Conservation (phyloP, 1,140 invertebrate species). For the Homalodisca vitripennis region DNA sequence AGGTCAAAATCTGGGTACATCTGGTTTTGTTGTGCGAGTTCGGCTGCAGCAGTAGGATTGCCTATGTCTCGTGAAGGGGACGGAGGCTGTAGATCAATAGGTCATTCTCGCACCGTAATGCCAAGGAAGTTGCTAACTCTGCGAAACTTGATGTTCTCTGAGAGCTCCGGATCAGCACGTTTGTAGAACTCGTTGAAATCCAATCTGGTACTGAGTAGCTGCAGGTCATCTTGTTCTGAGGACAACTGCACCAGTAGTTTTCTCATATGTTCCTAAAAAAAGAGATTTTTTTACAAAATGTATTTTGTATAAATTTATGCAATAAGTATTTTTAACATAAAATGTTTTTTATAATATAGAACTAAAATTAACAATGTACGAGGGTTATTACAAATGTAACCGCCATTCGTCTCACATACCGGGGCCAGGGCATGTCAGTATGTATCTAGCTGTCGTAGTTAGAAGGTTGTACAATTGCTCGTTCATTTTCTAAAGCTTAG, state of each 20-base stretch:
- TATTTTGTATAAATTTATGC: too few species aligned
- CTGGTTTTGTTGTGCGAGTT: background rate
- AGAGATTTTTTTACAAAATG: too few species aligned
- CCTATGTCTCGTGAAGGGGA: too few species aligned
- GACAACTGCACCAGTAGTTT: slow-evolving; percentile 79
- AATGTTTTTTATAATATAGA: too few species aligned
- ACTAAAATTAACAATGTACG: too few species aligned
- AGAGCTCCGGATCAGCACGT: slow-evolving; percentile 68
- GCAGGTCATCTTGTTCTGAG: slow-evolving; percentile 71
- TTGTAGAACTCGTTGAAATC: slow-evolving; percentile 93
- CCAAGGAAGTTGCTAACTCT: slow-evolving; percentile 31
- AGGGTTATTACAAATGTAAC: too few species aligned
- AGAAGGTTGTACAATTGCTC: too few species aligned
- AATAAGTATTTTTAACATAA: too few species aligned
- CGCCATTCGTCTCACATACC: too few species aligned
- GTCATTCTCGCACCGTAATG: background rate
- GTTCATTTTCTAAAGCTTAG: too few species aligned
- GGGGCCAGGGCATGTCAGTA: too few species aligned
- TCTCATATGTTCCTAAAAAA: slow-evolving; percentile 66
- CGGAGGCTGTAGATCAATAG: background rate
- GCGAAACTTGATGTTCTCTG: slow-evolving; percentile 62
- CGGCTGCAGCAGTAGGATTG: background rate
- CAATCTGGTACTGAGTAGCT: slow-evolving; percentile 84
- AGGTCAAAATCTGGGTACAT: background rate
- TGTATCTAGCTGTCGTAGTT: too few species aligned